Conservation (phyloP, 1,140 invertebrate species). For the Anastatus disparis region DNA sequence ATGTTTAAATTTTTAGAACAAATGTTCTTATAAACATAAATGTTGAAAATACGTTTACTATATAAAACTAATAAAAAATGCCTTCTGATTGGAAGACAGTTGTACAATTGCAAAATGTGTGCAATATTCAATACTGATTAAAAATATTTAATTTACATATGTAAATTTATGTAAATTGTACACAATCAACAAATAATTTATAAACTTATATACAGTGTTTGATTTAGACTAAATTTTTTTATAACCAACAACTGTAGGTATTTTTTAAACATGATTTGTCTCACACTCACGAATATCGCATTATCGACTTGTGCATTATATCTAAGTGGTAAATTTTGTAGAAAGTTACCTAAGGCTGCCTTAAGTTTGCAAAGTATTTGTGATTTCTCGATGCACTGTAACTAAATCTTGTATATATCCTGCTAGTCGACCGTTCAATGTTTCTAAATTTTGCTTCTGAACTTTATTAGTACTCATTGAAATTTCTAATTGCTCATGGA, state of each 20-base stretch:
- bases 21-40: constrained; percentile 1
- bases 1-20: constrained; percentile 33
- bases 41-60: neutral
- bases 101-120: constrained; percentile 11
- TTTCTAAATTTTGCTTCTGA: constrained; percentile 85
- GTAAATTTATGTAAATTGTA: neutral
- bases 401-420: constrained; percentile 87
- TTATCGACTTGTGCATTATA: constrained; percentile 40
- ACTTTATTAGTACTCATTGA: constrained; percentile 84
- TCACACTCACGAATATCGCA: constrained; percentile 30
- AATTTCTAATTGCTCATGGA: constrained; percentile 86
- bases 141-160: neutral
- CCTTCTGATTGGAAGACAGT: constrained; percentile 10
- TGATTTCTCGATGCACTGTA: constrained; percentile 85
- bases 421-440: constrained; percentile 84
- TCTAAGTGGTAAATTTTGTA: constrained; percentile 56
- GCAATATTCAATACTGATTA: constrained; percentile 1
- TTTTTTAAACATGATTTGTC: constrained; percentile 40
- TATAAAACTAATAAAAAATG: neutral
- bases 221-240: neutral
- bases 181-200: neutral
- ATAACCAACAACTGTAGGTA: constrained; percentile 35
- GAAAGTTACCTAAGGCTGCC: constrained; percentile 57
- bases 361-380: constrained; percentile 82
- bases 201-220: neutral